These are phyloP conservation scores for Tetrax tetrax DNA, from an alignment of 2,113 vertebrate species.

Conservation along the genomic window DNA sequence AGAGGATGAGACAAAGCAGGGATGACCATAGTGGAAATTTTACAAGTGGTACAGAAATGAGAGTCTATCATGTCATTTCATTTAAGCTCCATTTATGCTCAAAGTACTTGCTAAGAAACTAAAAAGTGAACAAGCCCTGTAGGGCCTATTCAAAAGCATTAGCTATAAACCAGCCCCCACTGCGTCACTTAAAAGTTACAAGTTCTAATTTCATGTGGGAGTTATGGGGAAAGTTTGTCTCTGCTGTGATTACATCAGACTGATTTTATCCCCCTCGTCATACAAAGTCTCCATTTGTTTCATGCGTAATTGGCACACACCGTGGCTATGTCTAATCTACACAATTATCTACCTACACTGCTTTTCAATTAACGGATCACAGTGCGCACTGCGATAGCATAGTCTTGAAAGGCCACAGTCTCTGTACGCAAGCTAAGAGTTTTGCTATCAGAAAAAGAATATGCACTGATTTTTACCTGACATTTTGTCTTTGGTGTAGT, in stretches of 20 bases:
- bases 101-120: slow-evolving; percentile 38
- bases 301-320: not conserved
- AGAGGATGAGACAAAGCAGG: not conserved
- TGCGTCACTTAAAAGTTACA: slow-evolving; percentile 47
- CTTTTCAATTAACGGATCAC: slow-evolving; percentile 58
- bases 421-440: slow-evolving; percentile 11
- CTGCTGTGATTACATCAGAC: slow-evolving; percentile 11
- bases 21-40: not conserved
- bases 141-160: slow-evolving; percentile 18
- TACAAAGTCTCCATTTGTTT: not conserved
- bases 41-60: slow-evolving; percentile 24
- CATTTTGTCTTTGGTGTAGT: slow-evolving; percentile 45
- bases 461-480: slow-evolving; percentile 41
- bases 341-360: slow-evolving; percentile 34
- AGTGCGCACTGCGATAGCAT: not conserved
- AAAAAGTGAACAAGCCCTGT: slow-evolving; percentile 31
- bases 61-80: not conserved
- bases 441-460: slow-evolving; percentile 54
- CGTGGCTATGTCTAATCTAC: not conserved
- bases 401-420: slow-evolving; percentile 35
- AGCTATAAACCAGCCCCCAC: slow-evolving; percentile 17
- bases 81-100: slow-evolving; percentile 35
- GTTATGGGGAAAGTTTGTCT: slow-evolving; percentile 38
- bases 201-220: slow-evolving; percentile 30
- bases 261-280: not conserved